Evolutionary conservation across 2,888 invertebrate species (phyloP).

Genomic region (Suillia variegata): DNA sequence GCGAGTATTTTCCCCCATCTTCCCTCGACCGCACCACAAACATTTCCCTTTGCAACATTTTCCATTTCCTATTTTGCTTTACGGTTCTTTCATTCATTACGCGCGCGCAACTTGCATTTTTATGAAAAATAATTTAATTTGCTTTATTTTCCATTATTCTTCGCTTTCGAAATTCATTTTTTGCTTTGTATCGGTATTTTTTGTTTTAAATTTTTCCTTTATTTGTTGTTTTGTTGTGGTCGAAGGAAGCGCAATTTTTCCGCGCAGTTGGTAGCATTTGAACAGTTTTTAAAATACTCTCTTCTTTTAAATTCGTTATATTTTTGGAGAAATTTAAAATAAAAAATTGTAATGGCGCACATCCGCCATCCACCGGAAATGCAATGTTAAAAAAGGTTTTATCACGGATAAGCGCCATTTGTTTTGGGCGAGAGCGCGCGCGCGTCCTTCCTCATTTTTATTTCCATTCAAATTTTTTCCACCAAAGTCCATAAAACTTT

Average conservation of each 20-base stretch:
- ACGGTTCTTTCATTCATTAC: slow-evolving; percentile 11
- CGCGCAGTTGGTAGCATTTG: slow-evolving; percentile 31
- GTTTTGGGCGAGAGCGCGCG: slow-evolving; percentile 27
- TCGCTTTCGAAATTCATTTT: slow-evolving; percentile 42
- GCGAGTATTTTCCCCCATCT: slow-evolving; percentile 31
- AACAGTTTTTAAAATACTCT: too few relatives aligned
- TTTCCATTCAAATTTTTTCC: slow-evolving; percentile 19
- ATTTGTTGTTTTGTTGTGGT: too few relatives aligned
- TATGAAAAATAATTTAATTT: slow-evolving; percentile 49
- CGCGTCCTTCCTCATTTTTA: background rate
- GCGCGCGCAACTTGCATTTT: slow-evolving; percentile 30
- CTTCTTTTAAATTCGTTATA: background rate
- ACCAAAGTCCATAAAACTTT: slow-evolving; percentile 18
- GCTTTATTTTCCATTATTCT: slow-evolving; percentile 40
- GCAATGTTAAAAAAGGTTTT: slow-evolving; percentile 44
- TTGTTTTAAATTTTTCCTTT: too few relatives aligned
- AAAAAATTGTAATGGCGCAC: background rate
- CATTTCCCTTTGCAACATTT: slow-evolving; percentile 3
- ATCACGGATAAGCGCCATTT: slow-evolving; percentile 47
- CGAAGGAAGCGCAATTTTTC: slow-evolving; percentile 16
- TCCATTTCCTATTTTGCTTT: background rate
- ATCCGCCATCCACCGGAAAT: slow-evolving; percentile 35
- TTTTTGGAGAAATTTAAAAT: background rate
- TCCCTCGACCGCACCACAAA: slow-evolving; percentile 6
- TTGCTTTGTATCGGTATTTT: slow-evolving; percentile 39